A percentile compares a stretch with the other conserved stretches of the same genome.
These are phyloP conservation scores for Poecilus cupreus DNA, from an alignment of 2,888 invertebrate species.

Conservation along the genomic window DNA sequence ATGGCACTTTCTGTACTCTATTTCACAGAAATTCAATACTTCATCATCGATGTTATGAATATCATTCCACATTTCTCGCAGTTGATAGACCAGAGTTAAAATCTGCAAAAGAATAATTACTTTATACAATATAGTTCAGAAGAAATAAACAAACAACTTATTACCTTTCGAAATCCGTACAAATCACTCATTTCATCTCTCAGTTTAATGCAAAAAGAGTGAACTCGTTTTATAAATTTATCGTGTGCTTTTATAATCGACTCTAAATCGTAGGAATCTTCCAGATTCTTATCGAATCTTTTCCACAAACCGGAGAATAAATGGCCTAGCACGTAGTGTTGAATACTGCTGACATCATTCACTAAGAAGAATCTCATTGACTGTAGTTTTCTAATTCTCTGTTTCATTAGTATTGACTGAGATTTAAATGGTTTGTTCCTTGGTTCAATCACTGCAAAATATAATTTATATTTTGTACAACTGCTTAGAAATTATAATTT, in stretches of 20 bases:
- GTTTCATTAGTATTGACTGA: slow-evolving; percentile 17
- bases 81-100: slow-evolving; percentile 66
- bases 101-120: slow-evolving; percentile 66
- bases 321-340: slow-evolving; percentile 70
- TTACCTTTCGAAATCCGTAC: slow-evolving; percentile 67
- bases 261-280: slow-evolving; percentile 68
- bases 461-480: background rate
- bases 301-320: slow-evolving; percentile 65
- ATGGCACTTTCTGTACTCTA: slow-evolving; percentile 65
- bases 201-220: slow-evolving; percentile 63
- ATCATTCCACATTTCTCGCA: slow-evolving; percentile 68
- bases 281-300: slow-evolving; percentile 68
- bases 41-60: slow-evolving; percentile 63
- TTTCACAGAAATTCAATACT: slow-evolving; percentile 65
- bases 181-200: slow-evolving; percentile 64
- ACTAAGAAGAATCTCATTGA: slow-evolving; percentile 68
- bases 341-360: slow-evolving; percentile 68
- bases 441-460: slow-evolving; percentile 65
- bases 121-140: slow-evolving; percentile 43
- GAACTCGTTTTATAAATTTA: slow-evolving; percentile 67
- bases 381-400: slow-evolving; percentile 64
- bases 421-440: slow-evolving; percentile 55
- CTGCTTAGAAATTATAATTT: too few species aligned
- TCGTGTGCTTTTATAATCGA: slow-evolving; percentile 67
- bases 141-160: slow-evolving; percentile 3